phyloP scores from a whole-genome alignment of 2,797 vertebrate genomes.

The Chaetodon trifasciatus region DNA sequence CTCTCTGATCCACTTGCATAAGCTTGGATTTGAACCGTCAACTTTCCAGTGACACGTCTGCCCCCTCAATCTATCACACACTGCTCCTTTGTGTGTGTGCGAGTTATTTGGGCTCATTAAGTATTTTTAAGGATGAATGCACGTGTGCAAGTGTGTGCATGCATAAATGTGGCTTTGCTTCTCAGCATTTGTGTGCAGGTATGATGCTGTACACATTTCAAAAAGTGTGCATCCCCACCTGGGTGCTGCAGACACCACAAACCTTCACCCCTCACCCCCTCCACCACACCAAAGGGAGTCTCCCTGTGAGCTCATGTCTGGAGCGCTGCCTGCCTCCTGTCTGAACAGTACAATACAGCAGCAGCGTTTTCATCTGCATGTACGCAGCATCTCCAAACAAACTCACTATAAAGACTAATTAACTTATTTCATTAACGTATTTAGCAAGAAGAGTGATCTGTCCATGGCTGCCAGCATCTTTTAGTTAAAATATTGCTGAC shows the following conservation, averaged over 20 bases:
- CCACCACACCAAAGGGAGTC: constrained; percentile 60
- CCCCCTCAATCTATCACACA: not conserved
- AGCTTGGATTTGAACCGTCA: constrained; percentile 7
- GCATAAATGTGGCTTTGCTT: constrained; percentile 34
- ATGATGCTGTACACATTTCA: constrained; percentile 12
- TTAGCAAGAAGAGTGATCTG: not conserved
- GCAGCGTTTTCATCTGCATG: constrained; percentile 3
- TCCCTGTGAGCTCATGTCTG: constrained; percentile 75
- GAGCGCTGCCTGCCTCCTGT: constrained; percentile 52
- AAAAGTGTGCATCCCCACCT: constrained; percentile 42
- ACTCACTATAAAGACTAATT: not conserved
- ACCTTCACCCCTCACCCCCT: constrained; percentile 24
- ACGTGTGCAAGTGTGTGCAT: constrained; percentile 29
- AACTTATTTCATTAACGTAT: not conserved
- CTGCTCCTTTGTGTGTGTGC: not conserved
- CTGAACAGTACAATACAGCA: constrained; percentile 26
- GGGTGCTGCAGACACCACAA: constrained; percentile 56
- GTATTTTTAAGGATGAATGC: constrained; percentile 30
- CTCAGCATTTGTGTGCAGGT: constrained; percentile 20
- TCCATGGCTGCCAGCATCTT: not conserved
- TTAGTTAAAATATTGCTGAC: not conserved
- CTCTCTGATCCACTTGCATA: not conserved
- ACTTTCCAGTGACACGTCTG: not conserved
- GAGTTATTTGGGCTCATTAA: not conserved
- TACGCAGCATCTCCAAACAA: not conserved